These are phyloP conservation scores for Dryoscopus gambensis DNA, from an alignment of 2,113 vertebrate genomes.

Conservation along the genomic window DNA sequence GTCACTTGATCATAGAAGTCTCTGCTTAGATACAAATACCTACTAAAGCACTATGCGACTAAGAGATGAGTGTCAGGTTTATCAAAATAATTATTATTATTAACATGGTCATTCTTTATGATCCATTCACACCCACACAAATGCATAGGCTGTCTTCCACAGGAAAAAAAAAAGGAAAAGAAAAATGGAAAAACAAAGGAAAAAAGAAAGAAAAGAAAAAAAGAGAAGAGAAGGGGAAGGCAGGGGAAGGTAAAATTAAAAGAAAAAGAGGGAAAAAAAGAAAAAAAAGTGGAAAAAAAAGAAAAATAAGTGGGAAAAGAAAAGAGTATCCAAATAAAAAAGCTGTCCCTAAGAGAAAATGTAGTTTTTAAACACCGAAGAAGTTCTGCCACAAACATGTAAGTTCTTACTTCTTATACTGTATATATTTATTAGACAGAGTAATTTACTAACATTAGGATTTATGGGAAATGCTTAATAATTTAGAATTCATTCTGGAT, in stretches of 20 bases:
- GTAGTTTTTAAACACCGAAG: neutral
- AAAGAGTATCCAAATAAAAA: neutral
- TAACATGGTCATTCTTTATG: neutral
- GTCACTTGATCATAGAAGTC: neutral
- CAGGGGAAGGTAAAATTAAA: no score
- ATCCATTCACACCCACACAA: neutral
- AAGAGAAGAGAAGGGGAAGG: no score
- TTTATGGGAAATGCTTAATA: neutral
- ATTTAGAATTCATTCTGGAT: neutral
- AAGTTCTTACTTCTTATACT: neutral
- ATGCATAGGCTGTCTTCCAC: neutral
- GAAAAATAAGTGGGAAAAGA: neutral
- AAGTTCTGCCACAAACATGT: neutral
- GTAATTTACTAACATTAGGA: neutral
- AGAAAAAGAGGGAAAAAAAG: no score
- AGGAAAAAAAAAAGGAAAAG: rapidly evolving
- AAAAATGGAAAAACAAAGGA: no score
- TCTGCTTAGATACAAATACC: neutral
- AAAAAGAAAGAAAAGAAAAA: no score
- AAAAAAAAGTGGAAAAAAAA: no score
- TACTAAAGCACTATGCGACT: neutral
- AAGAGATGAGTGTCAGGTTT: neutral
- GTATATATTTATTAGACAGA: neutral
- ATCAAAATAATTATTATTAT: neutral
- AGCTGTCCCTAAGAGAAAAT: neutral